A percentile compares a stretch with the other conserved stretches of the same genome.
These are phyloP conservation scores for Phaenicophaeus curvirostris DNA, from an alignment of 2,797 vertebrate species.

Conservation along the genomic window DNA sequence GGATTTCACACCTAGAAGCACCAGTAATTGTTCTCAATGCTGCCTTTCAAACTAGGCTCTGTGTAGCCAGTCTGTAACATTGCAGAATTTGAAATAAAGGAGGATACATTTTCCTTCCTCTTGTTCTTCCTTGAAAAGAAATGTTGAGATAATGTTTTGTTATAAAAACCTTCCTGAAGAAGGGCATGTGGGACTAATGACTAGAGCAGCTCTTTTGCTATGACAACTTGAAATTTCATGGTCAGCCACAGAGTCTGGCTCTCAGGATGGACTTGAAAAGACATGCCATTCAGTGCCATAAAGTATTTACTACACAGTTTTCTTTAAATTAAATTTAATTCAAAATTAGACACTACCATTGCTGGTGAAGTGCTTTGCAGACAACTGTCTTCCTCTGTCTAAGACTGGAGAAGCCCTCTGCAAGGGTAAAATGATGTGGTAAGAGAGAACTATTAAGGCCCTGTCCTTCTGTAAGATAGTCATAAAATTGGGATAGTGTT, in stretches of 20 bases:
- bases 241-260: background rate
- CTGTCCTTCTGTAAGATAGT: background rate
- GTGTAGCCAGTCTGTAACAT: background rate
- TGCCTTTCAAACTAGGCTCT: background rate
- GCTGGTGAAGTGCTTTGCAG: background rate
- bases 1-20: conserved; percentile 12
- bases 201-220: background rate
- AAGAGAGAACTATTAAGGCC: background rate
- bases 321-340: background rate
- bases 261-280: background rate
- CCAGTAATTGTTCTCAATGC: background rate
- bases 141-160: background rate
- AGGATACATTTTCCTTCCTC: background rate
- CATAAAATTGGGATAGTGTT: background rate
- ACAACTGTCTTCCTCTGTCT: background rate
- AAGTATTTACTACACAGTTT: background rate
- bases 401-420: background rate
- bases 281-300: background rate
- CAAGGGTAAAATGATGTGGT: background rate
- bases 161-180: background rate
- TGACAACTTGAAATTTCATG: background rate
- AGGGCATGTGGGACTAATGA: background rate
- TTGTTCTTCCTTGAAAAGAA: background rate
- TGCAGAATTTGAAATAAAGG: background rate
- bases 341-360: background rate